phyloP scores from a whole-genome alignment of 2,113 vertebrate species.

The Planiliza haematocheilus region DNA sequence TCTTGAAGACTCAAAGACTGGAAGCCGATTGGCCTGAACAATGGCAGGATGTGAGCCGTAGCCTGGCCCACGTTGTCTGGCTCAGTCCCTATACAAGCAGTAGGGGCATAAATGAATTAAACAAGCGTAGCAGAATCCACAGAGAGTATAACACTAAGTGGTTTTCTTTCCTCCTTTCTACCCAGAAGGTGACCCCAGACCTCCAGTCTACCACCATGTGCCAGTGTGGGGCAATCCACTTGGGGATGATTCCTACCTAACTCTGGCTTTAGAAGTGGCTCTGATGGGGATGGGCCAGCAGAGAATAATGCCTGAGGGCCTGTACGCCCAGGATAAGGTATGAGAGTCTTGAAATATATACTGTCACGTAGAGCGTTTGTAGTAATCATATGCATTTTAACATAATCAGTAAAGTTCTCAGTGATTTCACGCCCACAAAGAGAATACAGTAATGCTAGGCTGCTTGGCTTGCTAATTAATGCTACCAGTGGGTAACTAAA shows the following conservation, averaged over 20 bases:
- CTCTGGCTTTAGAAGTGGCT: conserved; percentile 95
- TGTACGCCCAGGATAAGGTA: conserved; percentile 96
- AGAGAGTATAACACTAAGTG: neutral
- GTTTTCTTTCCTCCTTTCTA: neutral
- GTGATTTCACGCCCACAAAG: neutral
- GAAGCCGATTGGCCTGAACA: neutral
- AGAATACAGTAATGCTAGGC: neutral
- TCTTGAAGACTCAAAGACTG: too few species aligned
- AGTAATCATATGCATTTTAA: neutral
- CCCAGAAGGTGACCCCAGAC: conserved; percentile 91
- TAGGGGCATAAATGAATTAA: too few species aligned
- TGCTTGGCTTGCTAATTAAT: neutral
- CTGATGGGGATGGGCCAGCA: conserved; percentile 99
- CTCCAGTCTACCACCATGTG: conserved; percentile 93
- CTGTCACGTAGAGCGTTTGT: too few species aligned
- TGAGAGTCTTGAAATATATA: too few species aligned
- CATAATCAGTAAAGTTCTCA: neutral
- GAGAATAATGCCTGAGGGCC: conserved; percentile 96
- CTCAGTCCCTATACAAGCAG: too few species aligned
- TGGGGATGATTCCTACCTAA: conserved; percentile 92
- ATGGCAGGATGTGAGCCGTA: neutral
- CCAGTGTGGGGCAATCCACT: conserved; percentile 88
- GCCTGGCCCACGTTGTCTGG: neutral
- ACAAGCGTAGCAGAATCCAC: neutral
- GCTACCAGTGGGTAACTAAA: neutral